Evolutionary conservation across 2,888 invertebrate species (phyloP).

Genomic region (Habroteleia sp.): DNA sequence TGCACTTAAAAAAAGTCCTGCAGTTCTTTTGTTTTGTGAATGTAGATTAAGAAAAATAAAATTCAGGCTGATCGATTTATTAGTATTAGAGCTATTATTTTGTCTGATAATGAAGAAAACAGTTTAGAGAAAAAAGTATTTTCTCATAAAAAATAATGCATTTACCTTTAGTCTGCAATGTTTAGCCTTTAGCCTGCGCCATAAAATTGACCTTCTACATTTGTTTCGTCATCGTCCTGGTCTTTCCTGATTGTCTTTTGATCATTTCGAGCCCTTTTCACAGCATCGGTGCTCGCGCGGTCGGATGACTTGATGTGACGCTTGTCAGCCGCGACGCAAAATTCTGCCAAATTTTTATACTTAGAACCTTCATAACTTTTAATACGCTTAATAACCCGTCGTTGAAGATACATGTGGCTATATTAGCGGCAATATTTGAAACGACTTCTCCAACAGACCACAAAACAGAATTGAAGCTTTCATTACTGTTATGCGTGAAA

Average conservation of each 20-base stretch:
- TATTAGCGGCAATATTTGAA: constrained; percentile 38
- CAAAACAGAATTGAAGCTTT: constrained; percentile 47
- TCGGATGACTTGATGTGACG: constrained; percentile 14
- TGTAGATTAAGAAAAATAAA: not conserved
- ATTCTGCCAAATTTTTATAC: constrained; percentile 26
- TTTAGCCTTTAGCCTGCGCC: no score
- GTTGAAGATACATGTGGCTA: constrained; percentile 43
- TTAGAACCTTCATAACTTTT: constrained; percentile 20
- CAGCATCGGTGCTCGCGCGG: constrained; percentile 1
- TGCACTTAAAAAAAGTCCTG: no score
- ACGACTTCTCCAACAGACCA: constrained; percentile 53
- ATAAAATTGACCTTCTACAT: no score
- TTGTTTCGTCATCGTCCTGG: no score
- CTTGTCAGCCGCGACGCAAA: constrained; percentile 27
- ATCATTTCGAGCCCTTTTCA: constrained; percentile 3
- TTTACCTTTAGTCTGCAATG: no score
- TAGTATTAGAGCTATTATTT: no score
- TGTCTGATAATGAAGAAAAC: no score
- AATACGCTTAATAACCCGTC: constrained; percentile 41
- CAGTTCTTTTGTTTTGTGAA: no score
- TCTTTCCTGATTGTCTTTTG: no score
- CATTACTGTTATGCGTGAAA: constrained; percentile 52
- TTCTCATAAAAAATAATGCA: no score
- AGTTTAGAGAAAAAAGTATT: no score
- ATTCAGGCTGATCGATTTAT: not conserved